These are phyloP conservation scores for Loxodonta africana DNA, from an alignment of 2,113 vertebrate species.

Conservation along the genomic window DNA sequence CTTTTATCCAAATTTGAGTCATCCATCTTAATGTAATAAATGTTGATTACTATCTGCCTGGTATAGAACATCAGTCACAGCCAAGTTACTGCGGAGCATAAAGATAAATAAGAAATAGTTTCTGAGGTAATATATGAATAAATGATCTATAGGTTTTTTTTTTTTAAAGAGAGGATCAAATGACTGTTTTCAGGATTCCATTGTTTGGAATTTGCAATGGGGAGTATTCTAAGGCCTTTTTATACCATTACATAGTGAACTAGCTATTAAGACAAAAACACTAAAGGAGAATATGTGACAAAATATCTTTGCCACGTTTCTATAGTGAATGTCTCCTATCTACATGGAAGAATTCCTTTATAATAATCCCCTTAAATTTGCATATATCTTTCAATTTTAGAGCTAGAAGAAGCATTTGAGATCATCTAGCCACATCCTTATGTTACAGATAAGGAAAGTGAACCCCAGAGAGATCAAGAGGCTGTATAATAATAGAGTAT, in stretches of 20 bases:
- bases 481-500: accelerated
- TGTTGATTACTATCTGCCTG: background rate
- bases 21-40: slow-evolving; percentile 8
- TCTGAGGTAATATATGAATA: background rate
- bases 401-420: background rate
- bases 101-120: background rate
- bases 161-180: background rate
- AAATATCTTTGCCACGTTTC: background rate
- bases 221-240: background rate
- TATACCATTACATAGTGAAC: background rate
- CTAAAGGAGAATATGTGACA: background rate
- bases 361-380: background rate
- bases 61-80: background rate
- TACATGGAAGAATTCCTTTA: background rate
- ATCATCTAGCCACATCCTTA: background rate
- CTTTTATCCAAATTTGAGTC: slow-evolving; percentile 21
- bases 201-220: background rate
- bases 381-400: background rate
- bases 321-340: background rate
- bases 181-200: background rate
- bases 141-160: background rate
- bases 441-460: background rate
- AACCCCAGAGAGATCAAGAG: background rate
- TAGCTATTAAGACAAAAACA: background rate
- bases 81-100: background rate